Evolutionary conservation across 1,140 invertebrate genomes (phyloP), one percentile per base, ranked within the genome.

Genomic region (Paralvinella palmiformis): DNA sequence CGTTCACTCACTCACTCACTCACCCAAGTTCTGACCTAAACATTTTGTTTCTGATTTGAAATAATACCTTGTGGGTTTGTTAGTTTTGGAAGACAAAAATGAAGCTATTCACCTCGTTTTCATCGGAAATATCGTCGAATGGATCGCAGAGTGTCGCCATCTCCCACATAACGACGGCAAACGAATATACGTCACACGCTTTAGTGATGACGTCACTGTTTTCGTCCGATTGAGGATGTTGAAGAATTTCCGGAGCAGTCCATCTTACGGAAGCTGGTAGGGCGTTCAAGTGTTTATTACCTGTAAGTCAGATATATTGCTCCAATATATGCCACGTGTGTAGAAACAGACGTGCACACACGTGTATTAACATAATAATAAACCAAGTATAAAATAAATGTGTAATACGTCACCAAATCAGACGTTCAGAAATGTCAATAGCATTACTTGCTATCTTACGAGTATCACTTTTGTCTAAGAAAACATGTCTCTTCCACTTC

Each of bases 111-210:
- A 66, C 76, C 72, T 78, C 72, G 48, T 69, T 64, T 56, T 74
- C 74, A 45, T 73, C 73, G 20, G 62, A 35, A 31, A 75, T 62
- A 13, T 77, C 73, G 53, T 71, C 69, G 63, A 75, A 79, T n/a
- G 77, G 77, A 75, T 85, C 80, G 82, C 80, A 72, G 83, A 81
- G 83, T 0, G 93, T 96, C 6, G 91, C 89, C 88, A 98, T 93
- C 82, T 98, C 95, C 92, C 94, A 98, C 53, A 98, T 81, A 3
- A 96, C 91, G 33, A 97, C 88, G 35, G 94, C 94, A 77, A 91
- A 97, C 77, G 90, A 90, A 91, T 94, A 98, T 3, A 95, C 90
- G 80, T 98, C 96, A 48, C 90, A 94, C 69, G 84, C 87, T 74
- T 86, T 88, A 22, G 91, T 91, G 78, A 94, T 94, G 24, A 69